A percentile compares a stretch with the other conserved stretches of the same genome.
phyloP scores from a whole-genome alignment of 30 jellyfish, hydroid and myxozoan genomes.

The Hydractinia echinata region DNA sequence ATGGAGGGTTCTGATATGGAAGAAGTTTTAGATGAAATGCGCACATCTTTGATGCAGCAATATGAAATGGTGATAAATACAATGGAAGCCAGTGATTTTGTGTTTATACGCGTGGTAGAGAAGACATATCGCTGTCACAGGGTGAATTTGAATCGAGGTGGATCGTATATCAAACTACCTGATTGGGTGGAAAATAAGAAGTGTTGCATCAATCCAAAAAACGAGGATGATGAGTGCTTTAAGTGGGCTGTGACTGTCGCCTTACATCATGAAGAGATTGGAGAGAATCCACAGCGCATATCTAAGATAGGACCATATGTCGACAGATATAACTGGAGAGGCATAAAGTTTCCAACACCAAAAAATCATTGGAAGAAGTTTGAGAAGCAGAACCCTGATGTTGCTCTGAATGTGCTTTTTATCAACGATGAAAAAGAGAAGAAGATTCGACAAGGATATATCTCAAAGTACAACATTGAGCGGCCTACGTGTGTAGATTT shows the following conservation, averaged over 20 bases:
- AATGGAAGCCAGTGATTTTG: not conserved
- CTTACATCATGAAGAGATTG: constrained; percentile 5
- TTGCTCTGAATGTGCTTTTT: not conserved
- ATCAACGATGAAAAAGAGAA: not conserved
- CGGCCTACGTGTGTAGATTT: constrained; percentile 2
- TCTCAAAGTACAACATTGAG: not conserved
- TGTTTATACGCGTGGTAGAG: not conserved
- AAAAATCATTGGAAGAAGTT: not conserved
- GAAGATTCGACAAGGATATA: not conserved
- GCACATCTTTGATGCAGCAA: not conserved
- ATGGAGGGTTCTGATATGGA: not conserved
- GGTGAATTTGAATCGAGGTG: not conserved
- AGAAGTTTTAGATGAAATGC: not conserved
- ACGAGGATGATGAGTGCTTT: too few relatives aligned
- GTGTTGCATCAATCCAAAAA: constrained; percentile 5
- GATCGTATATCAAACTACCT: not conserved
- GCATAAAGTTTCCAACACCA: constrained; percentile 8
- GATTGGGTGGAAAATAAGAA: not conserved
- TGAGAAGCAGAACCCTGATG: constrained; percentile 6
- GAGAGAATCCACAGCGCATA: not conserved
- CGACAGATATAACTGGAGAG: not conserved
- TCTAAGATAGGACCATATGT: not conserved
- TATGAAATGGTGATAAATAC: not conserved
- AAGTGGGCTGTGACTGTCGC: not conserved
- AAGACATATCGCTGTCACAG: constrained; percentile 4